These are phyloP conservation scores for Romanogobio albipinnatus DNA, from an alignment of 2,113 vertebrate genomes.

Conservation along the genomic window DNA sequence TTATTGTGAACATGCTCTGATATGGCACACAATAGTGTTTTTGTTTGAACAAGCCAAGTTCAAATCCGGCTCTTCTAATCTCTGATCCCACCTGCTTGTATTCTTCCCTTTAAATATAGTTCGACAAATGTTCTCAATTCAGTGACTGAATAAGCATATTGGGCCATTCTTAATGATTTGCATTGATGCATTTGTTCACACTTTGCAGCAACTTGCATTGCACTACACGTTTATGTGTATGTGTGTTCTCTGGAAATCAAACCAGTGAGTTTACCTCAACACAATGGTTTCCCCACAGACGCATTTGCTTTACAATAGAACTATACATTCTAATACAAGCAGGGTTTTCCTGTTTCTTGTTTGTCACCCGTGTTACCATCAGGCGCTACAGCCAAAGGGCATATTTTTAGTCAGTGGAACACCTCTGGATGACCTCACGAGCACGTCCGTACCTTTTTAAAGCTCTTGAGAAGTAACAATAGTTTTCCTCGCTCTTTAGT, in stretches of 20 bases:
- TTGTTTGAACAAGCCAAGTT: background rate
- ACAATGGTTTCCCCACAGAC: conserved; percentile 20
- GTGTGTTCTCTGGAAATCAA: background rate
- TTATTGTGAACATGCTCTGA: background rate
- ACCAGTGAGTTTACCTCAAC: background rate
- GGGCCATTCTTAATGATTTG: background rate
- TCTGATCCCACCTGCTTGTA: background rate
- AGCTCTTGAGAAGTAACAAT: conserved; percentile 9
- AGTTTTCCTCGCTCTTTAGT: background rate
- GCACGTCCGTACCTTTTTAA: background rate
- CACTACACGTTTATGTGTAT: background rate
- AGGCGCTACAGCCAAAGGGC: background rate
- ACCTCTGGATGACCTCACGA: background rate
- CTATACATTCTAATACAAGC: conserved; percentile 1
- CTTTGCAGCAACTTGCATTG: background rate
- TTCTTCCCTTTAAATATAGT: background rate
- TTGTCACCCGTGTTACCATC: background rate
- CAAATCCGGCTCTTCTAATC: background rate
- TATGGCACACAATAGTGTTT: background rate
- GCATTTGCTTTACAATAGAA: background rate
- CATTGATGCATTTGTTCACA: background rate
- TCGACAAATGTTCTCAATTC: background rate
- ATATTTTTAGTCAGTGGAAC: background rate
- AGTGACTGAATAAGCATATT: background rate
- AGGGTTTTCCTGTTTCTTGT: conserved; percentile 30